Percentiles rank a stretch among this genome's conserved stretches.
These are phyloP conservation scores for Catocala nupta DNA, from an alignment of 2,888 invertebrate genomes.

Conservation along the genomic window DNA sequence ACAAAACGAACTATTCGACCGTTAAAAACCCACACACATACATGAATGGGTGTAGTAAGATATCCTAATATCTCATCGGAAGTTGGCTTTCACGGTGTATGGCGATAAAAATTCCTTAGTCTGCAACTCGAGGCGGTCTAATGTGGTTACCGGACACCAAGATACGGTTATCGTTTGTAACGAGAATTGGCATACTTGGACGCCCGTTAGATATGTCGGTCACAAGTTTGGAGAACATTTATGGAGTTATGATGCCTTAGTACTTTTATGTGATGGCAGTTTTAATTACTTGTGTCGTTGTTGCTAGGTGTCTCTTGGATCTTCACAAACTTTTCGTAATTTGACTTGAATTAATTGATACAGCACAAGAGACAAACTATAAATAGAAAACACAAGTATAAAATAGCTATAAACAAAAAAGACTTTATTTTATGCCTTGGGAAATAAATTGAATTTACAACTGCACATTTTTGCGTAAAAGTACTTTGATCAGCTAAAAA, in stretches of 20 bases:
- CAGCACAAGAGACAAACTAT: no score
- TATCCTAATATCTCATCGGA: slow-evolving; percentile 51
- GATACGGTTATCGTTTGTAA: slow-evolving; percentile 56
- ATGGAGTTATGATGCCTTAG: slow-evolving; percentile 34
- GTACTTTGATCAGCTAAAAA: no score
- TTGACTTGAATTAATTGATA: no score
- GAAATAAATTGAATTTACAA: no score
- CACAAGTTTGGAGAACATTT: slow-evolving; percentile 52
- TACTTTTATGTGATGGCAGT: slow-evolving; percentile 20
- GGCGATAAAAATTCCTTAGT: slow-evolving; percentile 65
- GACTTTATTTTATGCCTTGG: no score
- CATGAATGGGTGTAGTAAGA: slow-evolving; percentile 31
- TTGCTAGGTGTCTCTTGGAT: neutral
- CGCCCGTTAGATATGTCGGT: slow-evolving; percentile 55
- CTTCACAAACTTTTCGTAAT: no score
- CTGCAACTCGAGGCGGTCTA: slow-evolving; percentile 60
- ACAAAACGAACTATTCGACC: slow-evolving; percentile 8
- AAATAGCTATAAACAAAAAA: neutral
- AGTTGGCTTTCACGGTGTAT: slow-evolving; percentile 43
- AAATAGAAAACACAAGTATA: no score
- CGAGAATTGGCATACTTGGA: slow-evolving; percentile 57
- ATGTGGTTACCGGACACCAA: slow-evolving; percentile 53
- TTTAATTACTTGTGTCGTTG: neutral
- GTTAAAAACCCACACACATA: slow-evolving; percentile 23
- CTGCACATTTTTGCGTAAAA: no score